Base-by-base conservation (phyloP, 1,140 invertebrate genomes). In the Eumaeus atala region DNA sequence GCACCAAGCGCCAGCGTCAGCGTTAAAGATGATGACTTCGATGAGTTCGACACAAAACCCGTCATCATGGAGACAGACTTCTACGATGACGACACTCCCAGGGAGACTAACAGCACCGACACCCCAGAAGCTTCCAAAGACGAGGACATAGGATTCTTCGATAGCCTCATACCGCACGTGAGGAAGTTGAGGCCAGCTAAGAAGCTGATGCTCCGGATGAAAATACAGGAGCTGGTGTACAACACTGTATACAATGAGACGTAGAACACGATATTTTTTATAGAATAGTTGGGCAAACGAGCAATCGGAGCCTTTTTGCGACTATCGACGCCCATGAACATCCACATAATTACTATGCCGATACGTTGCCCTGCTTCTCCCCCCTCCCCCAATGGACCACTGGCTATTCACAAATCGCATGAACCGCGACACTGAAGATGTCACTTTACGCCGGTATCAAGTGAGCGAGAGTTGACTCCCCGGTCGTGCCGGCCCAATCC, bases 31-130 rank as follows among this genome's bases (percentile, higher is more conserved):
- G 83, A 86, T 50, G 83, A 84, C 21, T 83, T 82, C 51, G 83
- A 87, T 40, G 83, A 87, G 61, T 87, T 87, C 51, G 83, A 87
- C n/a, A 83, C 81, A 1, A 87, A 87, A 73, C 83, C 83, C 7
- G 70, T 87, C 0, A 84, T 86, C 21, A 75, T 83, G 74, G 81
- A 86, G 47, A 78, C 83, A 8, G 83, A 86, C 53, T 86, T 86
- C 37, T 84, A 80, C 48, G 83, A 86, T 54, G 83, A 86, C 56
- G 83, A 84, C 35, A 83, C 53, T 69, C 72, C 0, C 76, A 67
- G 9, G 73, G 67, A 62, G 6, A 17, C 9, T 14, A 71, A 61
- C 57, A 56, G 59, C 0, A 58, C 48, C 8, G 67, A 71, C 17
- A 33, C 56, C 6, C 64, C 60, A 10, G 76, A 77, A 51, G 59